Percentiles rank a stretch among this genome's conserved stretches.
Evolutionary conservation across 2,113 vertebrate genomes (phyloP).

Genomic region (Phalacrocorax pelagicus): DNA sequence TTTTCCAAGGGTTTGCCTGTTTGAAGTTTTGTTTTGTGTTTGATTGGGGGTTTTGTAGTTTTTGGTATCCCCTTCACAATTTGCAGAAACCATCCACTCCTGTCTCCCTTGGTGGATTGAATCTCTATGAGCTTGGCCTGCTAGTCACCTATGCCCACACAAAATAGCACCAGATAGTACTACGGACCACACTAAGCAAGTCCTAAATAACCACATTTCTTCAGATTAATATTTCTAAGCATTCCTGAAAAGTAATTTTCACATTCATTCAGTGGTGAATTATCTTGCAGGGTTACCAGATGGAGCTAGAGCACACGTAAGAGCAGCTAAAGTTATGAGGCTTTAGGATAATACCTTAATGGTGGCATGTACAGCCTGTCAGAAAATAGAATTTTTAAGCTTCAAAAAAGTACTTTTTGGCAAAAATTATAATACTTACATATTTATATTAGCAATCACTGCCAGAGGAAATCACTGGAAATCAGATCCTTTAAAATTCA

Average conservation of each 20-base stretch:
- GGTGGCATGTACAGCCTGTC: neutral
- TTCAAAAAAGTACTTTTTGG: neutral
- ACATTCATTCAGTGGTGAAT: neutral
- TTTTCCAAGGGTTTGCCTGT: neutral
- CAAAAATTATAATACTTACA: neutral
- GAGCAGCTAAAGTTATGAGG: neutral
- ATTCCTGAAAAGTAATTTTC: constrained; percentile 10
- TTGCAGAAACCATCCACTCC: neutral
- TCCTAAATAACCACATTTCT: neutral
- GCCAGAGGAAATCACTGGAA: neutral
- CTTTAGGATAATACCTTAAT: neutral
- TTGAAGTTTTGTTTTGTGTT: neutral
- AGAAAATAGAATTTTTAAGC: neutral
- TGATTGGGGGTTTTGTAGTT: fast-evolving
- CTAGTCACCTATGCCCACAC: neutral
- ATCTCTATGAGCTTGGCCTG: neutral
- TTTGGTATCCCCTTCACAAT: neutral
- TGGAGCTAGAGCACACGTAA: neutral
- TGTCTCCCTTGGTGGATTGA: neutral
- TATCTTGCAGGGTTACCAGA: neutral
- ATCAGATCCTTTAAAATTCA: neutral
- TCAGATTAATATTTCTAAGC: neutral
- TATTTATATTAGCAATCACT: neutral
- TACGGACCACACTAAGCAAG: neutral
- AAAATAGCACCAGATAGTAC: neutral